Evolutionary conservation across 2,797 vertebrate species (phyloP), one percentile per base, ranked within the genome.

Genomic region (Balearica regulorum): DNA sequence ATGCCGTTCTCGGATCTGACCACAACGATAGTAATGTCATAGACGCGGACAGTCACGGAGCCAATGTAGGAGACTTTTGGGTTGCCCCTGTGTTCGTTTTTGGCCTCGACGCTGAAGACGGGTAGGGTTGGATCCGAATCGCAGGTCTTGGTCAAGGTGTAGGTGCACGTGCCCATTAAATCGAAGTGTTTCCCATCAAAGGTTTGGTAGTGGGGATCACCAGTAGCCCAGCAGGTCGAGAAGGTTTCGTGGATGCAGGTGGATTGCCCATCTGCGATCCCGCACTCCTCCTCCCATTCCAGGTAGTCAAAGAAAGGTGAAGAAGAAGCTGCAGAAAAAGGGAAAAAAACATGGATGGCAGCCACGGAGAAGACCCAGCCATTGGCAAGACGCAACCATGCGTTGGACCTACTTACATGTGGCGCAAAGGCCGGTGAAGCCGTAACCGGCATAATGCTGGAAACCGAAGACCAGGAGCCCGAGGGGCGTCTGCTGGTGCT

Each of bases 161-260:
- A 98, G 53, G 97, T 97, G 86, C 98, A 98, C 1, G 98, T 98
- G 82, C 98, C 98, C 79, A 97, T 97, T 95, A 98, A 98, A 87
- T 98, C 64, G 14, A 96, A 99, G 83, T 87, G 49, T 79, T 97
- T 97, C 13, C 98, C 98, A 61, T 98, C 98, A 37, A 98, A 99
- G 25, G 98, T 98, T 54, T 62, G 87, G 78, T 98, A 98, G 87
- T 98, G 98, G 6, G 97, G 96, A 39, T 98, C 98, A 0, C 98
- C 98, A 73, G 97, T 78, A 2, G 96, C 97, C 98, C 98, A 97
- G 92, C 98, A 99, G 84, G 75, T 95, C 8, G 97, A 97, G 19
- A 77, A 88, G 66, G 95, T 97, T 12, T 95, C 89, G 0, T 96
- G 98, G 33, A 94, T 1, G 13, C 98, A 98, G 4, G 84, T 29